These are phyloP conservation scores for Natrix natrix DNA, from an alignment of 2,797 vertebrate genomes.

Conservation along the genomic window DNA sequence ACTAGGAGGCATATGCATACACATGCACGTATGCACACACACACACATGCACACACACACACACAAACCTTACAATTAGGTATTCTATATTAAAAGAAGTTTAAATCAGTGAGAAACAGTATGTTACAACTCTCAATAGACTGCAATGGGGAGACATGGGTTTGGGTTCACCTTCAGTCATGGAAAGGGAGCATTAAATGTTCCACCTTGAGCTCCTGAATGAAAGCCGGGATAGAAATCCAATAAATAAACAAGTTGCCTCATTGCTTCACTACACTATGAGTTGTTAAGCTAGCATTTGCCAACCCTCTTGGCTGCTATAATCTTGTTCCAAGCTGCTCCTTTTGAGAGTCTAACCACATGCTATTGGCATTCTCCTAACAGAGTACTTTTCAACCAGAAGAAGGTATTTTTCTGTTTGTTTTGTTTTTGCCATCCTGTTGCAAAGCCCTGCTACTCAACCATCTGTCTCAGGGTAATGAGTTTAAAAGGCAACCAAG, in stretches of 20 bases:
- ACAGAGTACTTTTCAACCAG: neutral
- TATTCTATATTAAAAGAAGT: neutral
- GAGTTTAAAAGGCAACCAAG: conserved; percentile 9
- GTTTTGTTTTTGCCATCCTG: neutral
- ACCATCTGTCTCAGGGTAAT: conserved; percentile 17
- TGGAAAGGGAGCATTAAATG: neutral
- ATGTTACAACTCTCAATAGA: neutral
- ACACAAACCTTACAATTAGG: neutral
- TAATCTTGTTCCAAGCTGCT: neutral
- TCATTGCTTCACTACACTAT: neutral
- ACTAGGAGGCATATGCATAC: neutral
- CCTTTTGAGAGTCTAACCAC: neutral
- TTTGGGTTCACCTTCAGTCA: neutral
- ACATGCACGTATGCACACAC: no score
- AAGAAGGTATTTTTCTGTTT: neutral
- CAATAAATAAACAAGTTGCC: neutral
- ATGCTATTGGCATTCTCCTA: neutral
- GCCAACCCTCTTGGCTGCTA: neutral
- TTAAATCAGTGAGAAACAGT: neutral
- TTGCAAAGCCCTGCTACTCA: neutral
- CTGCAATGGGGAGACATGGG: neutral
- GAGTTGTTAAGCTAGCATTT: neutral
- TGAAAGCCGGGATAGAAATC: neutral
- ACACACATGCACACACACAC: no score
- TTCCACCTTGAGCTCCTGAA: neutral